Percentiles rank a stretch among this genome's conserved stretches.
Evolutionary conservation across 2,888 invertebrate species (phyloP).

Genomic region (Polymixis lichenea): DNA sequence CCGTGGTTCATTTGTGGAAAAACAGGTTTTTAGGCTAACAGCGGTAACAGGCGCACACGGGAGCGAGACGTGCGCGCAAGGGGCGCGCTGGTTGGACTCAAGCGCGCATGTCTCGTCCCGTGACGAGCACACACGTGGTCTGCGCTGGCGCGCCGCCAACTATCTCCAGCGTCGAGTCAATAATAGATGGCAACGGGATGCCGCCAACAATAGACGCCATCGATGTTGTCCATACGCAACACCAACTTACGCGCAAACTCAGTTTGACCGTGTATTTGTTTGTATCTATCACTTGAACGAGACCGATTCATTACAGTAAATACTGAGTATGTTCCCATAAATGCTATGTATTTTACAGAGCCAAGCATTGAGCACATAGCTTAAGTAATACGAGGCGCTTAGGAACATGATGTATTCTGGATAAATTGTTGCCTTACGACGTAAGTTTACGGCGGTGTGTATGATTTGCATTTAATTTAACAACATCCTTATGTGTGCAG

Average conservation of each 20-base stretch:
- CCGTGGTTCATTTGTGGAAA: slow-evolving; percentile 50
- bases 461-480: slow-evolving; percentile 39
- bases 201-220: slow-evolving; percentile 90
- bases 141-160: slow-evolving; percentile 87
- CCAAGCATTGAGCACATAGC: slow-evolving; percentile 6
- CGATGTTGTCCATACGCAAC: slow-evolving; percentile 71
- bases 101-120: slow-evolving; percentile 83
- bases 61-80: slow-evolving; percentile 69
- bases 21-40: slow-evolving; percentile 71
- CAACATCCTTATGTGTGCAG: slow-evolving; percentile 14
- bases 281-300: slow-evolving; percentile 35
- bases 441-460: slow-evolving; percentile 14
- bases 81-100: slow-evolving; percentile 72
- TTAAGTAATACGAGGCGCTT: slow-evolving; percentile 15
- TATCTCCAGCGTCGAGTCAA: slow-evolving; percentile 90
- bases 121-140: slow-evolving; percentile 88
- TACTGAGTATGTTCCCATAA: neutral
- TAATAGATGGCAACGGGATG: slow-evolving; percentile 90
- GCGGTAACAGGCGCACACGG: slow-evolving; percentile 64
- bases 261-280: slow-evolving; percentile 48
- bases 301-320: slow-evolving; percentile 9
- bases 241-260: slow-evolving; percentile 64
- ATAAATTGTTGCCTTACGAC: slow-evolving; percentile 32
- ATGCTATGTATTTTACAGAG: slow-evolving; percentile 15
- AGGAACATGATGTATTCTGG: slow-evolving; percentile 8